Conservation (phyloP, 2,113 vertebrate genomes). For the Apteryx owenii region DNA sequence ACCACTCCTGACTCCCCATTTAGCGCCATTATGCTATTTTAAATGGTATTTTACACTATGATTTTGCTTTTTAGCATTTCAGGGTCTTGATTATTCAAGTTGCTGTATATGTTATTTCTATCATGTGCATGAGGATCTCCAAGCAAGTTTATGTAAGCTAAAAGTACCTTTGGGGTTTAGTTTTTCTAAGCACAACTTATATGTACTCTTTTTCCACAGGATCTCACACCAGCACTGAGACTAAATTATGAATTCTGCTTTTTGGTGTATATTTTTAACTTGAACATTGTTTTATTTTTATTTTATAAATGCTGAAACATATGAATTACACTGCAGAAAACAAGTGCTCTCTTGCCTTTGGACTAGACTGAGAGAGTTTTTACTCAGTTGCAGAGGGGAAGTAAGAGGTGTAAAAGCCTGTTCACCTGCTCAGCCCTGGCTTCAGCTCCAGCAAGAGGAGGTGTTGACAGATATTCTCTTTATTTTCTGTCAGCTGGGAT, state of each 20-base stretch:
- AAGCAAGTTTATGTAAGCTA: background rate
- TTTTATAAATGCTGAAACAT: background rate
- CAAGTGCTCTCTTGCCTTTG: background rate
- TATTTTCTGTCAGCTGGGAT: background rate
- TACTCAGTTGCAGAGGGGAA: background rate
- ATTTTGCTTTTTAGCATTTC: background rate
- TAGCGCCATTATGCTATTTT: background rate
- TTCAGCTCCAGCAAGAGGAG: background rate
- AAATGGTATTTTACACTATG: background rate
- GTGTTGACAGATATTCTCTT: background rate
- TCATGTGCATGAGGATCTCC: background rate
- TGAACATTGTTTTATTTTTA: background rate
- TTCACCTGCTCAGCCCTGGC: background rate
- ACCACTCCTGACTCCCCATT: background rate
- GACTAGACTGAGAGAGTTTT: background rate
- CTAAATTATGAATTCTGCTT: background rate
- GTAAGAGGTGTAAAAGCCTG: background rate
- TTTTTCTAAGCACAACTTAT: background rate
- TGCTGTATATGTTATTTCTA: fast-evolving
- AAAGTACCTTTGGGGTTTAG: background rate
- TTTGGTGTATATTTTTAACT: background rate
- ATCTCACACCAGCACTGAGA: background rate
- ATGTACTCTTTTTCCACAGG: background rate
- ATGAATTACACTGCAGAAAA: background rate
- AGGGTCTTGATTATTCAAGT: background rate